A percentile compares a stretch with the other conserved stretches of the same genome.
Conservation (phyloP, 2,113 vertebrate species). For the Toxostoma redivivum region DNA sequence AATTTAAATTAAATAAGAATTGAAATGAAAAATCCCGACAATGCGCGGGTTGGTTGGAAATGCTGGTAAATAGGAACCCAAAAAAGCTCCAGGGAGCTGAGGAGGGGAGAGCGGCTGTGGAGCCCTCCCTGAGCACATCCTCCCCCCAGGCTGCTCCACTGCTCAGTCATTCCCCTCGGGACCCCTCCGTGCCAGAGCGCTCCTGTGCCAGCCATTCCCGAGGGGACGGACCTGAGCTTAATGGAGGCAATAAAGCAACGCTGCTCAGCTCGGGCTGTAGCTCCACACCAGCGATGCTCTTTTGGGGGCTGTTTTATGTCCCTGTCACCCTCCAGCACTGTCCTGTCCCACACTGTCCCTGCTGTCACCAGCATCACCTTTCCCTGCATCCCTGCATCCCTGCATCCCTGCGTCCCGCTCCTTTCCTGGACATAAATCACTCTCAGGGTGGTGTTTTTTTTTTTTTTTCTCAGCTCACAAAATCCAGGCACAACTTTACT, state of each 20-base stretch:
- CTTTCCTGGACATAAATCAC: not conserved
- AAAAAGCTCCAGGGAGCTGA: not conserved
- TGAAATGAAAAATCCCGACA: fast-evolving
- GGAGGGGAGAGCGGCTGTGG: not conserved
- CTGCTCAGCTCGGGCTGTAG: not conserved
- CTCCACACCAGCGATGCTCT: not conserved
- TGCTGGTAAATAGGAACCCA: not conserved
- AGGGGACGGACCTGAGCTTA: not conserved
- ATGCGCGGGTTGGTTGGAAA: fast-evolving
- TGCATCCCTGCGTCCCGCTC: not conserved
- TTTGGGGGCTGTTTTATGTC: fast-evolving
- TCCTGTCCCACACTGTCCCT: not conserved
- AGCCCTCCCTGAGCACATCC: fast-evolving
- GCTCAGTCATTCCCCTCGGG: not conserved
- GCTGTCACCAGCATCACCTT: not conserved
- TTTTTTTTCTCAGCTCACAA: not conserved
- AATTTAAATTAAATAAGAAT: fast-evolving
- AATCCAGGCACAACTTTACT: not conserved
- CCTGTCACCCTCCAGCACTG: not conserved
- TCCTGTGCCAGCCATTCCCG: not conserved
- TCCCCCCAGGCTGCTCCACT: not conserved
- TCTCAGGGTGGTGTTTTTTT: too few species aligned
- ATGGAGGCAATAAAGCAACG: not conserved
- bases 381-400: not conserved
- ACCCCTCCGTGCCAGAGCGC: fast-evolving